Evolutionary conservation across 2,888 invertebrate species (phyloP).

Genomic region (Rapana venosa): DNA sequence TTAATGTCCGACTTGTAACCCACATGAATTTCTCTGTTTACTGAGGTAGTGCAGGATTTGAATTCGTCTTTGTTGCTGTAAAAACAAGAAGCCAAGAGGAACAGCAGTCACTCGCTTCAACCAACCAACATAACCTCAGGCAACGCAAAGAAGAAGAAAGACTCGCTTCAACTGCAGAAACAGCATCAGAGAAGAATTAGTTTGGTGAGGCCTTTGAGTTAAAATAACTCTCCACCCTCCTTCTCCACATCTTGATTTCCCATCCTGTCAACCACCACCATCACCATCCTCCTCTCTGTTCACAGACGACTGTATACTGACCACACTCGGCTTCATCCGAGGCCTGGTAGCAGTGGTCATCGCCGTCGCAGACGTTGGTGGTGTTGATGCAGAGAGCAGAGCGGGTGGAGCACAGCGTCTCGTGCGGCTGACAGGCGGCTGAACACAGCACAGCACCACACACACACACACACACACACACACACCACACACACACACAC

Average conservation of each 20-base stretch:
- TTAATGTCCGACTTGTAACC: too few relatives aligned
- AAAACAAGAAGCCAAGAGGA: too few relatives aligned
- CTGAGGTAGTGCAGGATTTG: too few relatives aligned
- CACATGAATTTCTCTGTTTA: too few relatives aligned
- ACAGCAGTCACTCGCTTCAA: too few relatives aligned
- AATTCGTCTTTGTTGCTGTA: too few relatives aligned
- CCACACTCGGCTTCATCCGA: slow-evolving; percentile 68
- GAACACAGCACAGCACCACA: slow-evolving; percentile 29
- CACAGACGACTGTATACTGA: slow-evolving; percentile 56
- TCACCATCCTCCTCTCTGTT: slow-evolving; percentile 36
- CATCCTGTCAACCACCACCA: not conserved
- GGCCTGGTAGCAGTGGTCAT: slow-evolving; percentile 63
- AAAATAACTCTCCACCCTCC: not conserved
- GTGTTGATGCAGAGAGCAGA: slow-evolving; percentile 65
- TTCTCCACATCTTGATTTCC: not conserved
- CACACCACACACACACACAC: not conserved
- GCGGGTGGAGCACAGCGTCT: slow-evolving; percentile 61
- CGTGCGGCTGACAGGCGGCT: slow-evolving; percentile 60
- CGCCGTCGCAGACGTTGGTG: slow-evolving; percentile 65
- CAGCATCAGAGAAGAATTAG: too few relatives aligned
- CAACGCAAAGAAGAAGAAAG: too few relatives aligned
- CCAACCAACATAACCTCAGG: too few relatives aligned
- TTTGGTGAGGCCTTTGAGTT: too few relatives aligned
- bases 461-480: not conserved
- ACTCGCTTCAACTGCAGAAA: too few relatives aligned